phyloP scores from a whole-genome alignment of 1,140 invertebrate genomes.

The Plectus sambesii region DNA sequence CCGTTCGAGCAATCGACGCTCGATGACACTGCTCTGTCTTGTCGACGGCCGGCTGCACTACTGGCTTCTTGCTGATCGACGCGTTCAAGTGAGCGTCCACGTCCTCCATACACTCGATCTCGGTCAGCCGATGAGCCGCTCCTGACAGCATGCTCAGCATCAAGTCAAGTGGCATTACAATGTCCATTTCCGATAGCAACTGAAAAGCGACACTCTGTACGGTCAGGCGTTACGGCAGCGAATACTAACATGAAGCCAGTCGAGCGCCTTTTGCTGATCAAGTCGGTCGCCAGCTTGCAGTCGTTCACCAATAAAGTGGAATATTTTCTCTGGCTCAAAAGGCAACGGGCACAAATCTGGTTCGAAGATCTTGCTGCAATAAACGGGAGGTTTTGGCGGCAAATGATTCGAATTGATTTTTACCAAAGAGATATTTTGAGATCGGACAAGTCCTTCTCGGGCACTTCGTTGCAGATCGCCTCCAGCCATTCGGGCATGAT shows the following conservation, averaged over 20 bases:
- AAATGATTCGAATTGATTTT: slow-evolving; percentile 7
- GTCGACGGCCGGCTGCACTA: slow-evolving; percentile 26
- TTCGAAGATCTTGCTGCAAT: slow-evolving; percentile 81
- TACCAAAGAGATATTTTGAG: slow-evolving; percentile 76
- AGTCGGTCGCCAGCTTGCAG: slow-evolving; percentile 71
- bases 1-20: too few relatives aligned
- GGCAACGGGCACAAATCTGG: slow-evolving; percentile 85
- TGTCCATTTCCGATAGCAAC: slow-evolving; percentile 73
- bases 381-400: slow-evolving; percentile 15
- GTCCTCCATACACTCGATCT: slow-evolving; percentile 50
- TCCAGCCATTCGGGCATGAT: slow-evolving; percentile 99
- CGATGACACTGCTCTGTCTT: too few relatives aligned
- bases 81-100: slow-evolving; percentile 61
- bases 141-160: slow-evolving; percentile 76
- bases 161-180: slow-evolving; percentile 69
- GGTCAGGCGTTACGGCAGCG: slow-evolving; percentile 1
- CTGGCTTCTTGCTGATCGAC: too few relatives aligned
- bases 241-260: slow-evolving; percentile 73
- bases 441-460: slow-evolving; percentile 76
- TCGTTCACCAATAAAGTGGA: slow-evolving; percentile 76
- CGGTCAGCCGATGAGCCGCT: slow-evolving; percentile 60
- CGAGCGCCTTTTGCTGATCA: slow-evolving; percentile 80
- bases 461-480: slow-evolving; percentile 83
- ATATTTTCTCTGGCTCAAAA: slow-evolving; percentile 83
- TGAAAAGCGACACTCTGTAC: slow-evolving; percentile 46